Evolutionary conservation across 2,113 vertebrate species (phyloP).

Genomic region (Azemiops feae): DNA sequence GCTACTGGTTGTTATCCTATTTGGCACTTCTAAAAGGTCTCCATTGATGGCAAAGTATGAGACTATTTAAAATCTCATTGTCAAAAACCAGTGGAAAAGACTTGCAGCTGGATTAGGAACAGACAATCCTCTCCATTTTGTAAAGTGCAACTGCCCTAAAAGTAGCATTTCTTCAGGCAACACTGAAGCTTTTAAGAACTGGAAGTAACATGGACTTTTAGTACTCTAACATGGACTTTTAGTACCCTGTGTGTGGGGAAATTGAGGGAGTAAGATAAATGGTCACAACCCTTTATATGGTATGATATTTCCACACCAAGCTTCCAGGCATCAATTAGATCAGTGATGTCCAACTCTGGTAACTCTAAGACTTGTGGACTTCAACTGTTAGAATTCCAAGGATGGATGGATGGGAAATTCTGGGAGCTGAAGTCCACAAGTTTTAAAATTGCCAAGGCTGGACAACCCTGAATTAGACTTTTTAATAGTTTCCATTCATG

Average conservation of each 20-base stretch:
- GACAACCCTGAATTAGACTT: not conserved
- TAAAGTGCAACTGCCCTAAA: not conserved
- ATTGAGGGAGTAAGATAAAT: not conserved
- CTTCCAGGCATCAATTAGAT: not conserved
- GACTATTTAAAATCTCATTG: not conserved
- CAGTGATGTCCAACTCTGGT: not conserved
- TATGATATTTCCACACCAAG: not conserved
- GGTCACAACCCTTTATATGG: not conserved
- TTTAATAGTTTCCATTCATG: not conserved
- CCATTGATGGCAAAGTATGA: not conserved
- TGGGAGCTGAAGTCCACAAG: not conserved
- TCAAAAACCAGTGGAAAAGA: not conserved
- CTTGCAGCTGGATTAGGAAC: not conserved
- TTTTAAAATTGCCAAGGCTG: not conserved
- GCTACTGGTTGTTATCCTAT: not conserved
- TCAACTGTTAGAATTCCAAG: not conserved
- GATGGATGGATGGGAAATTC: not conserved
- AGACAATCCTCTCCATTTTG: not conserved
- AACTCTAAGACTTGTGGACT: not conserved
- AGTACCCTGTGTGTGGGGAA: too few relatives aligned
- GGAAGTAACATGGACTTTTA: not conserved
- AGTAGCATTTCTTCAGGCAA: not conserved
- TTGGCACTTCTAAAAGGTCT: not conserved
- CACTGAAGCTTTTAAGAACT: not conserved
- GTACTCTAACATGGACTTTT: too few relatives aligned